Percentiles rank a stretch among this genome's conserved stretches.
phyloP scores from a whole-genome alignment of 2,113 vertebrate species.

The Cynocephalus volans region DNA sequence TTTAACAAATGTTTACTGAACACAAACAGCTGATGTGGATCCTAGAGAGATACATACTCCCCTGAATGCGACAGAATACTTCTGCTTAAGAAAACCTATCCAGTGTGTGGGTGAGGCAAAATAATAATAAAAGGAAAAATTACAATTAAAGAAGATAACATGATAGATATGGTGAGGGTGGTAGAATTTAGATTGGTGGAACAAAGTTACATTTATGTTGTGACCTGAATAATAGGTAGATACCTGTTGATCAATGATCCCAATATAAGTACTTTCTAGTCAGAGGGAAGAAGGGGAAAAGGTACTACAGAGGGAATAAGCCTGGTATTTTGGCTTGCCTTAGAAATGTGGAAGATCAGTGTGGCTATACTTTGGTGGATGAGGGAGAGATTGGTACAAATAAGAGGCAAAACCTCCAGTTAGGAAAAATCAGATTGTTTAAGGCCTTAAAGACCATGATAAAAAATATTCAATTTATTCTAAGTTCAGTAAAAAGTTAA shows the following conservation, averaged over 20 bases:
- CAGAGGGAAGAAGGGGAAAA: not conserved
- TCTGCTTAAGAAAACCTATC: not conserved
- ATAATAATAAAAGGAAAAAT: not conserved
- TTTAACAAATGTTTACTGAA: not conserved
- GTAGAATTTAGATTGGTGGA: not conserved
- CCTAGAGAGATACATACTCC: not conserved
- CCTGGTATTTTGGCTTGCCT: not conserved
- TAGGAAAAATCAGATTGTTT: not conserved
- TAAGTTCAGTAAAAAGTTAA: not conserved
- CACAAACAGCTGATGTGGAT: not conserved
- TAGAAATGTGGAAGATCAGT: not conserved
- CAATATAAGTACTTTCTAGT: not conserved
- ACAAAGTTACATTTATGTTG: not conserved
- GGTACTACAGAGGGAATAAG: not conserved
- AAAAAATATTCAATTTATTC: not conserved
- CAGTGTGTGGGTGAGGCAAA: not conserved
- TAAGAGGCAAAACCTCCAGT: not conserved
- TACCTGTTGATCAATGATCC: not conserved
- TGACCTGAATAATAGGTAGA: not conserved
- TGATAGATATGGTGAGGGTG: not conserved
- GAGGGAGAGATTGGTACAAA: not conserved
- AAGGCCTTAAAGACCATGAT: not conserved
- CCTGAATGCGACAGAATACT: not conserved
- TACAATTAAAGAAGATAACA: not conserved
- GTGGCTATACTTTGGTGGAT: not conserved